These are phyloP conservation scores for Druon quercuslanigerum DNA, from an alignment of 1,140 invertebrate species.

Conservation along the genomic window DNA sequence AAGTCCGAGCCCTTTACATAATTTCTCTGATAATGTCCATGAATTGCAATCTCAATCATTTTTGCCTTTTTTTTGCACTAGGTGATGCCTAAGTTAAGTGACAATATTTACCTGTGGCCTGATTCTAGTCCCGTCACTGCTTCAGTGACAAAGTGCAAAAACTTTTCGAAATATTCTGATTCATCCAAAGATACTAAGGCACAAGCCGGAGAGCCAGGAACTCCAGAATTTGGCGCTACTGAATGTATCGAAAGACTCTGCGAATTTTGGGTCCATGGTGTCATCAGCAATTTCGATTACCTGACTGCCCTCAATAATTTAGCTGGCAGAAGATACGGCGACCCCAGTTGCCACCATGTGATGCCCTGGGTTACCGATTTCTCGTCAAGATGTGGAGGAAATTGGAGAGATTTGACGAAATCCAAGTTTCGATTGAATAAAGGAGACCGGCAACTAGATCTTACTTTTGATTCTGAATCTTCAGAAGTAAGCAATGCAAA, in stretches of 20 bases:
- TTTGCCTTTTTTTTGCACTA: slow-evolving; percentile 50
- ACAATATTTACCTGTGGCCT: slow-evolving; percentile 66
- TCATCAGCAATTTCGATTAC: slow-evolving; percentile 94
- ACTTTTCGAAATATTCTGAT: slow-evolving; percentile 44
- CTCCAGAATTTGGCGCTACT: slow-evolving; percentile 66
- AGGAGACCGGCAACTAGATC: slow-evolving; percentile 95
- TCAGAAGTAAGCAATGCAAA: slow-evolving; percentile 69
- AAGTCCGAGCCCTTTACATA: too few species aligned
- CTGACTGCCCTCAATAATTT: slow-evolving; percentile 91
- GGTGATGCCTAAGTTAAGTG: slow-evolving; percentile 70
- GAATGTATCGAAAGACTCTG: slow-evolving; percentile 79
- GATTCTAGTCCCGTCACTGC: slow-evolving; percentile 37
- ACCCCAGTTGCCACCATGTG: slow-evolving; percentile 95
- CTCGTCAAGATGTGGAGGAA: slow-evolving; percentile 83
- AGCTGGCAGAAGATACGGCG: slow-evolving; percentile 85
- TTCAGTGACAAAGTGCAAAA: neutral
- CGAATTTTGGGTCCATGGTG: slow-evolving; percentile 88
- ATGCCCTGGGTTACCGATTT: slow-evolving; percentile 99
- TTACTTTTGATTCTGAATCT: slow-evolving; percentile 84
- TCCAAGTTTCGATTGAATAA: slow-evolving; percentile 98
- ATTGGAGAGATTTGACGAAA: slow-evolving; percentile 94
- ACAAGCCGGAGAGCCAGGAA: slow-evolving; percentile 60
- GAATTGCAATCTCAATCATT: neutral
- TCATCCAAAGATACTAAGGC: slow-evolving; percentile 47
- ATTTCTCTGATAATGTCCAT: too few species aligned